Base-by-base conservation (phyloP, 1,140 invertebrate species). In the Ridgeia piscesae region DNA sequence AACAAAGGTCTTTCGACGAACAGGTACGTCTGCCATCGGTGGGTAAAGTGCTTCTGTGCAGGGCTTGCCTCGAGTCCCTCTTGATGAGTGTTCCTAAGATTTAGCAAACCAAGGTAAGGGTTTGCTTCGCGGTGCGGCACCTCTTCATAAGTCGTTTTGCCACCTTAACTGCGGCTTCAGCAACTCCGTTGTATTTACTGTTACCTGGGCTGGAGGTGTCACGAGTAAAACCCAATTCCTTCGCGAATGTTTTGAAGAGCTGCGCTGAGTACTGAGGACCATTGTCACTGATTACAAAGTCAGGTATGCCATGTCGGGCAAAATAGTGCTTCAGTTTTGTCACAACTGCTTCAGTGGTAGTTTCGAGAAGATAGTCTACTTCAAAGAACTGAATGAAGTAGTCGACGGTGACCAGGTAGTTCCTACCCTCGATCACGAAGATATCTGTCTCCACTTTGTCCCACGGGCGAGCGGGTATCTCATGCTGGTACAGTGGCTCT, bases 281-380 rank as follows among this genome's bases (percentile, higher is more conserved):
- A 33, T 92, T 92, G 88, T 92, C 92, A n/a, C 33, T 35, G 14
- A 27, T 33, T 33, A 92, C 33, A 21, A 31, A n/a, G 33, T 35
- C 42, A 8, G 89, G 92, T 33, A 92, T 92, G 33, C 92, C 92
- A 90, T 93, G 91, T 35, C 92, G 90, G 27, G 91, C 50, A 91
- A 93, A 93, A 21, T 88, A 50, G 33, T 21, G 9, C 27, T 91
- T 91, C 21, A 93, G 91, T 8, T 34, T 33, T 2, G 34, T 34
- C 11, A 88, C 77, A 88, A 93, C 58, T 2, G 35, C 35, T 31
- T 31, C 34, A 77, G 50, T 21, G 88, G 35, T 91, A n/a, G 90
- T 93, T 31, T 50, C 35, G 14, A 17, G 31, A n/a, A 93, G 91
- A 34, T 58, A 8, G 35, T 91, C 90, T 6, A 93, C 50, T 93